Evolutionary conservation across 1,140 invertebrate genomes (phyloP).

Genomic region (Zaprionus nigranus): DNA sequence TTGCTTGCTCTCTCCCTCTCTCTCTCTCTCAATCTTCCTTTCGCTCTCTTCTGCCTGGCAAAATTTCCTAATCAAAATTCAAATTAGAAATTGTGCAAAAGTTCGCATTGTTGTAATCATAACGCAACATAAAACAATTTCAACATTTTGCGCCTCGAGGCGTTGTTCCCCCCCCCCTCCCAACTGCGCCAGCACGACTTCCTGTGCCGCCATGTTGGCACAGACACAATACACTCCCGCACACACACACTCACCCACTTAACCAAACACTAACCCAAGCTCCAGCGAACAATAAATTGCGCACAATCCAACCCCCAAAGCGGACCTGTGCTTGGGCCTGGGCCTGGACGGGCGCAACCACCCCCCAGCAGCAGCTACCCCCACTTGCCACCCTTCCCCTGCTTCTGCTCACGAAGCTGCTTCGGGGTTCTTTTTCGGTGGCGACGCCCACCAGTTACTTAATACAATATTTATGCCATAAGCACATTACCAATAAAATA

Average conservation of each 20-base stretch:
- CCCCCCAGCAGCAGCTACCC: conserved; percentile 22
- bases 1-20: background rate
- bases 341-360: background rate
- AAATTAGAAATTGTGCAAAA: conserved; percentile 83
- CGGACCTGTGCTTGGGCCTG: background rate
- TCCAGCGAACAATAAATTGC: conserved; percentile 74
- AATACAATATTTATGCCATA: conserved; percentile 84
- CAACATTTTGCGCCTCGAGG: conserved; percentile 69
- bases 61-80: conserved; percentile 84
- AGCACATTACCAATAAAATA: conserved; percentile 84
- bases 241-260: conserved; percentile 31
- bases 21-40: background rate
- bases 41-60: conserved; percentile 53
- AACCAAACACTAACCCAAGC: conserved; percentile 45
- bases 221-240: conserved; percentile 42
- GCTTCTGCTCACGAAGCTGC: background rate
- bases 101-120: conserved; percentile 83
- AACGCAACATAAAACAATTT: conserved; percentile 82
- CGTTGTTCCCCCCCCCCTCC: conserved; percentile 11
- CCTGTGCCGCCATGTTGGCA: conserved; percentile 65
- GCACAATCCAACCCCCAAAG: conserved; percentile 78
- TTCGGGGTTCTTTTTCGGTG: conserved; percentile 46
- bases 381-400: background rate
- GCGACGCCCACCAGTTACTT: conserved; percentile 82
- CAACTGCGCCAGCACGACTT: background rate